Evolutionary conservation across 2,797 vertebrate genomes (phyloP).

Genomic region (Florisuga fusca): DNA sequence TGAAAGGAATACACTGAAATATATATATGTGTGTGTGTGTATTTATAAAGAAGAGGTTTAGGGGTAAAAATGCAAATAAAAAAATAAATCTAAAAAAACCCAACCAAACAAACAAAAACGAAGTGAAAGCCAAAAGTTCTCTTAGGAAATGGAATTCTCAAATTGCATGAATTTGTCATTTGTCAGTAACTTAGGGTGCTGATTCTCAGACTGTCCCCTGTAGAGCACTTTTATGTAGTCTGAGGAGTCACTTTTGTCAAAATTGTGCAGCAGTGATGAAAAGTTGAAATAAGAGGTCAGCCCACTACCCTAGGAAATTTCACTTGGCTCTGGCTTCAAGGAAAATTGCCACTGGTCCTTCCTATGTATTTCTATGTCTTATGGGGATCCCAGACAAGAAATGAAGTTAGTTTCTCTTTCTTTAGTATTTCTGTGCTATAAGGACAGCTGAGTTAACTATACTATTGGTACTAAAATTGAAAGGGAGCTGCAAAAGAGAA

Average conservation of each 20-base stretch:
- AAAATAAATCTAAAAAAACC: too few relatives aligned
- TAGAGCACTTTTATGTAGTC: not conserved
- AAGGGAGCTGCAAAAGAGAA: not conserved
- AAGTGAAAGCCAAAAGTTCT: not conserved
- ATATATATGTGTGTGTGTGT: not conserved
- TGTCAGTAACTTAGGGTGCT: not conserved
- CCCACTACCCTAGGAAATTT: not conserved
- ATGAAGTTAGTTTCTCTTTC: not conserved
- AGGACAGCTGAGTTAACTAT: not conserved
- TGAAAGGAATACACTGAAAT: not conserved
- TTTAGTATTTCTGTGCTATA: not conserved
- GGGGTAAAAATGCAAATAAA: not conserved
- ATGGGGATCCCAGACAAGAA: not conserved
- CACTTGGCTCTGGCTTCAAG: slow-evolving; percentile 6
- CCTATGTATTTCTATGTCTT: not conserved
- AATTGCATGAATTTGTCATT: not conserved
- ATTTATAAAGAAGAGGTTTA: not conserved
- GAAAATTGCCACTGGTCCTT: not conserved
- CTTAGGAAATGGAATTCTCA: not conserved
- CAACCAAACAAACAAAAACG: not conserved
- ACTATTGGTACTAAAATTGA: not conserved
- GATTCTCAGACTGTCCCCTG: not conserved
- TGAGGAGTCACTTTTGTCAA: not conserved
- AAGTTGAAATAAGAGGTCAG: slow-evolving; percentile 28
- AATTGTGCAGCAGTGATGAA: not conserved